Evolutionary conservation across 2,113 vertebrate genomes (phyloP).

Genomic region (Phaetusa simplex): DNA sequence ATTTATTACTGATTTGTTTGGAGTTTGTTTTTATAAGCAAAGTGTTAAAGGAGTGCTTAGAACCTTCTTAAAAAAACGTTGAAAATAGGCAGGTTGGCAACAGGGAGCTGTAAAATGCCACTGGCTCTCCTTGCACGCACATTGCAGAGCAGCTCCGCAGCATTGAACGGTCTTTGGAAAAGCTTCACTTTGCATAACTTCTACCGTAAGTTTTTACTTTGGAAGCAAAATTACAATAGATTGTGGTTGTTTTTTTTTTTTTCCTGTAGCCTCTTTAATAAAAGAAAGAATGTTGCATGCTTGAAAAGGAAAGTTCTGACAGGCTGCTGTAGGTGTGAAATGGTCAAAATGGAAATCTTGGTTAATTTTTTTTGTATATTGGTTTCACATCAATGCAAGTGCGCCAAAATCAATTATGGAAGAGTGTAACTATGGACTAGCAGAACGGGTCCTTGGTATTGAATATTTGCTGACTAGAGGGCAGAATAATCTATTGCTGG

Average conservation of each 20-base stretch:
- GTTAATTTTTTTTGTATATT: not conserved
- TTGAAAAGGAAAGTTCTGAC: not conserved
- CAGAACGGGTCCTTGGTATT: not conserved
- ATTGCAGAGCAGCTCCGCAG: not conserved
- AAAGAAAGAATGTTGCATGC: not conserved
- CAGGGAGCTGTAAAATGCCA: not conserved
- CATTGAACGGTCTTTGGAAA: not conserved
- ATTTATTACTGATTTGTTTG: not conserved
- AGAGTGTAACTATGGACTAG: not conserved
- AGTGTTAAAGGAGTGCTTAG: not conserved
- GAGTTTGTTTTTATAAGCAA: not conserved
- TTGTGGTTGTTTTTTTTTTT: not conserved
- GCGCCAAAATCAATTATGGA: not conserved
- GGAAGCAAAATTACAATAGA: not conserved
- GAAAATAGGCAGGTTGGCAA: not conserved
- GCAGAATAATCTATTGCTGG: not conserved
- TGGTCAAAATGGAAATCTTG: not conserved
- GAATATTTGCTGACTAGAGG: not conserved
- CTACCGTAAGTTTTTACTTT: not conserved
- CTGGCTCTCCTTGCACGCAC: not conserved
- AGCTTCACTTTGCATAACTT: not conserved
- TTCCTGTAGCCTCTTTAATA: not conserved
- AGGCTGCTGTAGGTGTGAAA: not conserved
- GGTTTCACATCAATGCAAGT: not conserved
- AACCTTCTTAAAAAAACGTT: not conserved